Base-by-base conservation (phyloP, 2,797 vertebrate species). In the Siniperca obscura region DNA sequence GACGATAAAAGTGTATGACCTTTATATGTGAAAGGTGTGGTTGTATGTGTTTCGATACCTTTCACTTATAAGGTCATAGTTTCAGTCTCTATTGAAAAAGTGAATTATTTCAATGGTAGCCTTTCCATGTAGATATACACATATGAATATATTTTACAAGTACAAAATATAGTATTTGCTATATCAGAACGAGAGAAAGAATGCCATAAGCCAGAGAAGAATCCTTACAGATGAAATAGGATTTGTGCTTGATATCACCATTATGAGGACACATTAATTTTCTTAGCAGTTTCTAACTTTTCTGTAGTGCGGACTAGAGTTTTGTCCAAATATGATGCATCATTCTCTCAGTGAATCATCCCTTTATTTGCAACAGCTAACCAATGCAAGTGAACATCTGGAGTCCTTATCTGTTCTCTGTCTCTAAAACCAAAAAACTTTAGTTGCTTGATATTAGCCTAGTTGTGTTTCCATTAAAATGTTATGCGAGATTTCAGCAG, bases 1-100 rank as follows among this genome's bases (percentile, higher is more conserved):
- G 72, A 80, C 14, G 10, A 80, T 87, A 17, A 85, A 76, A 77
- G 73, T 62, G 80, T 65, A 0, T 89, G 90, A 87, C 90, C 85
- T 91, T 91, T 74, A 70, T 50, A 21, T 55, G 57, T 68, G 80
- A 86, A 64, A 64, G 77, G 55, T 61, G 22, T 38, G 48, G n/a
- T 50, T 71, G 59, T 52, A 7, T 75, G 53, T 55, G 71, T 85
- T 84, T 83, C 74, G 70, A 52, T 73, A 70, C 69, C 74, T 86
- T 25, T 83, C 77, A 69, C 21, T 82, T 73, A 74, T 65, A 84
- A 86, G 83, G 84, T 87, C 77, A 81, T 17, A 70, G 19, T 48
- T 71, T 67, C 25, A 66, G 68, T 27, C 5, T 67, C 17, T 66
- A 14, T 22, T 52, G 25, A 40, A 36, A 80, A 52, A 46, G 7